A percentile compares a stretch with the other conserved stretches of the same genome.
Evolutionary conservation across 2,113 vertebrate genomes (phyloP).

Genomic region (Colistium nudipinnis): DNA sequence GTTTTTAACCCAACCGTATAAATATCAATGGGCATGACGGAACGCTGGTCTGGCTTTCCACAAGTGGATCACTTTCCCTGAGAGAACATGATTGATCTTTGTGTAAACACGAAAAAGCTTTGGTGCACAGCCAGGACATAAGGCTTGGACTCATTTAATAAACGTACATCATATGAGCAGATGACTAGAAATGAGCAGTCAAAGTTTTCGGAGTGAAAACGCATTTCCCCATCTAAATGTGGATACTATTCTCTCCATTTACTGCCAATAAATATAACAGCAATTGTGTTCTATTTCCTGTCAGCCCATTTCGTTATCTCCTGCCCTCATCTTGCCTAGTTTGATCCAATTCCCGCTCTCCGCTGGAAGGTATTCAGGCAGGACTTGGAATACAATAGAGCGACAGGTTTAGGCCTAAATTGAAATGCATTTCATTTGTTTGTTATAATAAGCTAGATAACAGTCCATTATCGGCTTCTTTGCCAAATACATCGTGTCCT

Average conservation of each 20-base stretch:
- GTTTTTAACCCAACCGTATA: constrained; percentile 79
- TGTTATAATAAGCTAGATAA: constrained; percentile 27
- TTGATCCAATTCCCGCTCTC: constrained; percentile 50
- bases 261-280: constrained; percentile 22
- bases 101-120: constrained; percentile 71
- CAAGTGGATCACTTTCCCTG: constrained; percentile 74
- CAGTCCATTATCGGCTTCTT: constrained; percentile 35
- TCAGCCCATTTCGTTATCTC: constrained; percentile 50
- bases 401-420: constrained; percentile 26
- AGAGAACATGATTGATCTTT: constrained; percentile 80
- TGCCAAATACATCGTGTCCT: constrained; percentile 39
- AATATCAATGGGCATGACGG: constrained; percentile 74
- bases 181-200: not conserved
- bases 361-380: constrained; percentile 34
- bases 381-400: constrained; percentile 20
- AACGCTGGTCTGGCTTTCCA: constrained; percentile 58
- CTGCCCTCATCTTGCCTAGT: constrained; percentile 32
- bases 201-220: not conserved
- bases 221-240: constrained; percentile 29
- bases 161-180: constrained; percentile 7
- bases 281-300: constrained; percentile 25
- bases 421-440: constrained; percentile 53
- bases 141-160: constrained; percentile 29
- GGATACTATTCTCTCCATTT: constrained; percentile 22
- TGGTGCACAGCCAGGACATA: constrained; percentile 59